phyloP scores from a whole-genome alignment of 2,888 invertebrate species.

The Eudasyphora cyanicolor region DNA sequence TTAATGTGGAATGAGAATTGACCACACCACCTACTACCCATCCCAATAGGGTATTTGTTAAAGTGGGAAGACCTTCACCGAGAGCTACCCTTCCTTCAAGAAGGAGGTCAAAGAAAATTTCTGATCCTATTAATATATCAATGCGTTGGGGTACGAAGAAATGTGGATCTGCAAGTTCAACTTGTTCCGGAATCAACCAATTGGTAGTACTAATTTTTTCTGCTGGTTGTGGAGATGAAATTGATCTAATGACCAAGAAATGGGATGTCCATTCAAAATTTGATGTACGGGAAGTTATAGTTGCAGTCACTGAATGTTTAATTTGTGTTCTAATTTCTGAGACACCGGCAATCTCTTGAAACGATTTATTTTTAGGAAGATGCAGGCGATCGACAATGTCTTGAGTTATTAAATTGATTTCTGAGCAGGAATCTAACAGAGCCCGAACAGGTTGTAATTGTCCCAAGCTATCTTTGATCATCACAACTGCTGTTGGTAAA shows the following conservation, averaged over 20 bases:
- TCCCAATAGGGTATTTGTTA: no score
- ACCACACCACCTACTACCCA: conserved; percentile 1
- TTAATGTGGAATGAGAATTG: no score
- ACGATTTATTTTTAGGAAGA: neutral
- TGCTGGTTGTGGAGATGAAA: conserved; percentile 6
- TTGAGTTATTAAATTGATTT: conserved; percentile 43
- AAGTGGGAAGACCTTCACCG: neutral
- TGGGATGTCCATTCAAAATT: conserved; percentile 10
- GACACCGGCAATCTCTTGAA: conserved; percentile 24
- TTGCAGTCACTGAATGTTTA: neutral
- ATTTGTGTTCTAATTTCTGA: conserved; percentile 30
- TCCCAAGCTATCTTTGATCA: conserved; percentile 33
- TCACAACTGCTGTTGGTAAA: conserved; percentile 26
- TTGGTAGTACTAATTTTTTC: neutral
- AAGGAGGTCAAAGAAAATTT: no score
- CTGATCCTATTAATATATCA: neutral
- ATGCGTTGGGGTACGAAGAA: conserved; percentile 12
- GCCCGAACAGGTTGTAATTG: conserved; percentile 37
- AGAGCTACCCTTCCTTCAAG: no score
- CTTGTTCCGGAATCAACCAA: neutral
- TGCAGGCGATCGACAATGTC: conserved; percentile 13
- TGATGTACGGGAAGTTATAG: neutral
- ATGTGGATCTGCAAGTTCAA: conserved; percentile 20
- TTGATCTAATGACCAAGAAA: neutral
- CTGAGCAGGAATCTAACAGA: conserved; percentile 41